phyloP scores from a whole-genome alignment of 1,140 invertebrate genomes.

The Temnothorax nylanderi region DNA sequence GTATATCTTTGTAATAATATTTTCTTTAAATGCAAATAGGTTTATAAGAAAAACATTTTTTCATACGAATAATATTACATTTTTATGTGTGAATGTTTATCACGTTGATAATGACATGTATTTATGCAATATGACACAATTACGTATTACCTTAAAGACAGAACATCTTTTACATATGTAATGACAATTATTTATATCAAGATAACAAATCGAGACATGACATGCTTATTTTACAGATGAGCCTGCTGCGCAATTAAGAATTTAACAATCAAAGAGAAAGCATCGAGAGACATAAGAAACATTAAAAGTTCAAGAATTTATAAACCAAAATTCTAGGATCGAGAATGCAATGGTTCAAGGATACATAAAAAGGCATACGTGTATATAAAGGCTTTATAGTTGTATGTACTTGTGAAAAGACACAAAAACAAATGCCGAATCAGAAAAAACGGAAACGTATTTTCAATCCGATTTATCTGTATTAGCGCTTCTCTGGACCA shows the following conservation, averaged over 20 bases:
- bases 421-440: not conserved
- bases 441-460: not conserved
- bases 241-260: not conserved
- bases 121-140: not conserved
- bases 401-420: not conserved
- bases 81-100: too few relatives aligned
- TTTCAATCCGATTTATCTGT: not conserved
- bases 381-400: not conserved
- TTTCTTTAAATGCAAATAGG: not conserved
- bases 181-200: not conserved
- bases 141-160: not conserved
- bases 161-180: not conserved
- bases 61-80: not conserved
- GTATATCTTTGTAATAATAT: not conserved
- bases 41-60: not conserved
- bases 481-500: not conserved
- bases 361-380: not conserved
- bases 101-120: not conserved
- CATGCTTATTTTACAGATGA: not conserved
- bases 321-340: not conserved
- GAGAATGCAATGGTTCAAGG: slow-evolving; percentile 12
- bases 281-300: not conserved
- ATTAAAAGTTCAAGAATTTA: slow-evolving; percentile 41
- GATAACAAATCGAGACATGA: not conserved
- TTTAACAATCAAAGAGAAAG: not conserved